phyloP scores from a whole-genome alignment of 1,140 invertebrate species.

The Scaptodrosophila lebanonensis region DNA sequence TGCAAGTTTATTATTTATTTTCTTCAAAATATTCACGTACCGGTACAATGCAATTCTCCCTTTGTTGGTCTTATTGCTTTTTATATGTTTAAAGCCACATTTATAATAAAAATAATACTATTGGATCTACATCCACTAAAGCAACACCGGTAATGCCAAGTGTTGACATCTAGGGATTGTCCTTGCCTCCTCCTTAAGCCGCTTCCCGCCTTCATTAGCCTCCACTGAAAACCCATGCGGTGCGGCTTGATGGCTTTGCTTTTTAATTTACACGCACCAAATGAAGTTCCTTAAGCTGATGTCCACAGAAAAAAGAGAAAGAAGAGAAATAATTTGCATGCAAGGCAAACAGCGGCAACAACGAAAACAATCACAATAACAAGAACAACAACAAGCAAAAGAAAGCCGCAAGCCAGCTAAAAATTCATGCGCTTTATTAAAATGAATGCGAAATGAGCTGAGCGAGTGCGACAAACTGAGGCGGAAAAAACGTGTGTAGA shows the following conservation, averaged over 20 bases:
- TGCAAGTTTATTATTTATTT: no score
- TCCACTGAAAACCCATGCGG: slow-evolving; percentile 10
- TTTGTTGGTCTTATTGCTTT: no score
- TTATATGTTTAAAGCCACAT: no score
- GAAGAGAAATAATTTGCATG: slow-evolving; percentile 67
- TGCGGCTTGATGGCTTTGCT: slow-evolving; percentile 1
- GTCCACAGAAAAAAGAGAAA: no score
- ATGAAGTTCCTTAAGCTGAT: slow-evolving; percentile 53
- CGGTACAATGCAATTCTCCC: no score
- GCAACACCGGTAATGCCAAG: no score
- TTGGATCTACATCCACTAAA: no score
- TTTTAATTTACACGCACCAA: slow-evolving; percentile 37
- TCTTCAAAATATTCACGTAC: no score
- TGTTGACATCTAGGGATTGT: no score
- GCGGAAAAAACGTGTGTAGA: background rate
- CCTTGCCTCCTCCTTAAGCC: slow-evolving; percentile 7
- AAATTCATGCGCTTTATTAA: slow-evolving; percentile 71
- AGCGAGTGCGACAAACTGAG: background rate
- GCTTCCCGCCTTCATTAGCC: slow-evolving; percentile 55
- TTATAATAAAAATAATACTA: no score
- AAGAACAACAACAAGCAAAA: background rate
- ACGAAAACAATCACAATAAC: no score
- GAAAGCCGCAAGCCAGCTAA: slow-evolving; percentile 49
- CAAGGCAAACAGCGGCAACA: slow-evolving; percentile 39
- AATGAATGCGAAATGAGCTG: slow-evolving; percentile 63